Evolutionary conservation across 2,797 vertebrate genomes (phyloP), one percentile per base, ranked within the genome.

Genomic region (Lacerta agilis): DNA sequence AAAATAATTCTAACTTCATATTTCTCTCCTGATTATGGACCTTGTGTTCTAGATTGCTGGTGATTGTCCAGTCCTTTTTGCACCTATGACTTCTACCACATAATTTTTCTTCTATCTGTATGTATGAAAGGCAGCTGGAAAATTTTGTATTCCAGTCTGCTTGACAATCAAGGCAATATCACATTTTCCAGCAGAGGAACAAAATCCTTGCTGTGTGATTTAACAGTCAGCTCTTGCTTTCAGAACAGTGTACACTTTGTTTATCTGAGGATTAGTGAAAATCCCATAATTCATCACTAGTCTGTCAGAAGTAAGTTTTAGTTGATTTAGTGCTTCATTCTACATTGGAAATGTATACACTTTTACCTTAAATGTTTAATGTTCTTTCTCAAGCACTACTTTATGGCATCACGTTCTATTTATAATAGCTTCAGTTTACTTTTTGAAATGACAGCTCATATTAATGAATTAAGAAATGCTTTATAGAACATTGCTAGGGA

Each of bases 211-310:
- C 90, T 1, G 7, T 92, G 87, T 93, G 88, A 91, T 91, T 95
- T 93, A 94, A 94, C 87, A 85, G 93, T 82, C 73, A 87, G 76
- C 91, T 95, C 91, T 92, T 92, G 79, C 6, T 66, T 93, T 91
- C 88, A 92, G 92, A 96, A 93, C 91, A 92, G 93, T 92, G 79
- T 94, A 94, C 92, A 88, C 88, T 90, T 91, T 96, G 95, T 97
- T 96, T 96, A 96, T 90, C 87, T 92, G 91, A 95, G 94, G 94
- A 95, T 95, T 96, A 95, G 92, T 92, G 93, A 92, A 94, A 96
- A 96, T 95, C 93, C 92, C 95, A 79, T 94, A 94, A 94, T 94
- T 96, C 92, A 94, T 94, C 82, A 29, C 85, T 88, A 88, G 87
- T 91, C 92, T 93, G 91, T 96, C 96, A 95, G 84, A 95, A 90